Conservation (phyloP, 37 sponge, comb jelly and placozoan genomes). For the Crambe crambe region DNA sequence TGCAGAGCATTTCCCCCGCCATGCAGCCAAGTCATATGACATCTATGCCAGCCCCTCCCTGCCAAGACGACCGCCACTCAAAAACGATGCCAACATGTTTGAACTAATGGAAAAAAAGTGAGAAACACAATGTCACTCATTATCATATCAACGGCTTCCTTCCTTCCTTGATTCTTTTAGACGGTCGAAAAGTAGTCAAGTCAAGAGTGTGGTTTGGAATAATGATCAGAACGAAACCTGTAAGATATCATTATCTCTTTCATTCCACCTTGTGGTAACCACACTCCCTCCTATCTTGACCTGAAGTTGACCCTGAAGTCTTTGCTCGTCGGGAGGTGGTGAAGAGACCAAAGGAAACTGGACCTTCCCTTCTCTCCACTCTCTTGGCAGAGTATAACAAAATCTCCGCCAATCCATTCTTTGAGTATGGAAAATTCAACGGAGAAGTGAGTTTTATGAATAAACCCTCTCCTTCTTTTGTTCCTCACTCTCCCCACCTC, state of each 20-base stretch:
- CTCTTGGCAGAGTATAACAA: slow-evolving; percentile 58
- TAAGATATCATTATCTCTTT: no score
- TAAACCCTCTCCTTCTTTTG: neutral
- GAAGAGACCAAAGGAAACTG: slow-evolving; percentile 7
- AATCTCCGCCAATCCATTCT: slow-evolving; percentile 66
- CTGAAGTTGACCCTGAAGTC: slow-evolving; percentile 44
- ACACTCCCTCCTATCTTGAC: neutral
- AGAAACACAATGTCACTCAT: neutral
- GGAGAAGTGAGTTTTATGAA: slow-evolving; percentile 56
- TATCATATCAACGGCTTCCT: neutral
- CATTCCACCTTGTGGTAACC: no score
- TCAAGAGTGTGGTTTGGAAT: slow-evolving; percentile 41
- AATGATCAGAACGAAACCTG: slow-evolving; percentile 1
- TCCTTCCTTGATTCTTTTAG: slow-evolving; percentile 2
- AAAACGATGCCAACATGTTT: slow-evolving; percentile 51
- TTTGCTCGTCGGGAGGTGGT: slow-evolving; percentile 38
- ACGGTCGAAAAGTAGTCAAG: slow-evolving; percentile 41
- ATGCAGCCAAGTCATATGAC: slow-evolving; percentile 65
- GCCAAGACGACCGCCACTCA: slow-evolving; percentile 56
- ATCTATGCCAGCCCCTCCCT: slow-evolving; percentile 63
- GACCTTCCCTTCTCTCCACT: slow-evolving; percentile 42
- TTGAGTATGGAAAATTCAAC: slow-evolving; percentile 68
- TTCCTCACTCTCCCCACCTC: neutral
- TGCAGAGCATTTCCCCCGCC: slow-evolving; percentile 24
- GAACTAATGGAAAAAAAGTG: slow-evolving; percentile 32